These are phyloP conservation scores for Sebastes ruberrimus DNA, from an alignment of 2,797 vertebrate species.

Conservation along the genomic window DNA sequence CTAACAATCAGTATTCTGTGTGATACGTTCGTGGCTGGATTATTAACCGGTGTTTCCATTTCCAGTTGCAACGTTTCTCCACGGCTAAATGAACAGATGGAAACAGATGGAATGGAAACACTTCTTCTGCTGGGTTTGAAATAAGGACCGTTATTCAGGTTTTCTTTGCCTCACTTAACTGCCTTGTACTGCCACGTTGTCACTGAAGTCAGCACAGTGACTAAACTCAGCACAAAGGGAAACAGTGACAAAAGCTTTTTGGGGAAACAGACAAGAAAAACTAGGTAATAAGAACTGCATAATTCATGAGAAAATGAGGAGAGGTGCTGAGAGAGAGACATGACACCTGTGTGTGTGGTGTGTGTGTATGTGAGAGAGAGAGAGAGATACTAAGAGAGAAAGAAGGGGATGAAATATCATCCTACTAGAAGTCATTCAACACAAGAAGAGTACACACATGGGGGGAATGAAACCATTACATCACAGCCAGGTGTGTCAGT, in stretches of 20 bases:
- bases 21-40: background rate
- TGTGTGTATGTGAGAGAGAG: background rate
- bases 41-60: background rate
- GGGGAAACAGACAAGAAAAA: slow-evolving; percentile 44
- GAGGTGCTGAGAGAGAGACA: slow-evolving; percentile 55
- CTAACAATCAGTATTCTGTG: background rate
- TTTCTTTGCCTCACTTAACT: background rate
- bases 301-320: slow-evolving; percentile 50
- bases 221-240: background rate
- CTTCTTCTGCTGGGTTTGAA: background rate
- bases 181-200: slow-evolving; percentile 10
- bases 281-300: slow-evolving; percentile 48
- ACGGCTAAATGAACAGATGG: background rate
- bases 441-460: slow-evolving; percentile 24
- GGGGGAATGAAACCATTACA: slow-evolving; percentile 39
- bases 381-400: background rate
- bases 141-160: background rate
- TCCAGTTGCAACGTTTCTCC: background rate
- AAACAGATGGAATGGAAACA: background rate
- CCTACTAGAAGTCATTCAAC: slow-evolving; percentile 65
- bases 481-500: slow-evolving; percentile 18
- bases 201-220: slow-evolving; percentile 16
- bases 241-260: slow-evolving; percentile 40
- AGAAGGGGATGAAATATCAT: slow-evolving; percentile 74
- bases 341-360: slow-evolving; percentile 43